Evolutionary conservation across 2,888 invertebrate species (phyloP), one percentile per base, ranked within the genome.

Genomic region (Malthinus flaveolus): DNA sequence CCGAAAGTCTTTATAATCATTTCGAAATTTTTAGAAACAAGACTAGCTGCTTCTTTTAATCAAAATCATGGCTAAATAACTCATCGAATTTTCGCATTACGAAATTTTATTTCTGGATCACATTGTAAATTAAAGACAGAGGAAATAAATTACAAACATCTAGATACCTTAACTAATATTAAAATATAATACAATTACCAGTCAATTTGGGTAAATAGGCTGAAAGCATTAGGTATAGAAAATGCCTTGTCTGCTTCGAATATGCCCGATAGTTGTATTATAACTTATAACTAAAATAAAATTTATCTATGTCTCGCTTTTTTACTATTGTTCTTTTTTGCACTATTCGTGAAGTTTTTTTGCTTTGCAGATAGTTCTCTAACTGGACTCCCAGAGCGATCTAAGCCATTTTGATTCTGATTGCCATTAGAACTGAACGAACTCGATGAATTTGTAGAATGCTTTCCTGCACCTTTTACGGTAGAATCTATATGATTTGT

Each of bases 221-320:
- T 23, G 23, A 23, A 23, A 23, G 23, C 23, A 23, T 23, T 23
- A 3, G 5, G 2, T 23, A 23, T 23, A 5, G 23, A 23, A 23
- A 23, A 23, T 23, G 3, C 23, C 2, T 23, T 23, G 23, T 23
- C 23, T 23, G 23, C 5, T 23, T 23, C 23, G 23, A 23, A 23
- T 23, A 23, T 23, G 23, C 5, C 23, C 5, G 23, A 23, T 5
- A 23, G 3, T 23, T 5, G 23, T 23, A 42, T 42, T 42, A 42
- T 23, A 42, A 42, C 23, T 42, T 42, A 42, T 23, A 42, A 42
- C 23, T 39, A 39, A 42, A 42, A 42, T 42, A 42, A 39, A 42
- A 15, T 42, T 84, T 86, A 93, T 81, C 92, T 86, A 79, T 92
- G 91, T 71, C 91, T 84, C 12, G 91, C 87, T 78, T 93, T 91